Percentiles rank a stretch among this genome's conserved stretches.
Conservation (phyloP, 2,888 invertebrate genomes). For the Mesorhabditis sp. region DNA sequence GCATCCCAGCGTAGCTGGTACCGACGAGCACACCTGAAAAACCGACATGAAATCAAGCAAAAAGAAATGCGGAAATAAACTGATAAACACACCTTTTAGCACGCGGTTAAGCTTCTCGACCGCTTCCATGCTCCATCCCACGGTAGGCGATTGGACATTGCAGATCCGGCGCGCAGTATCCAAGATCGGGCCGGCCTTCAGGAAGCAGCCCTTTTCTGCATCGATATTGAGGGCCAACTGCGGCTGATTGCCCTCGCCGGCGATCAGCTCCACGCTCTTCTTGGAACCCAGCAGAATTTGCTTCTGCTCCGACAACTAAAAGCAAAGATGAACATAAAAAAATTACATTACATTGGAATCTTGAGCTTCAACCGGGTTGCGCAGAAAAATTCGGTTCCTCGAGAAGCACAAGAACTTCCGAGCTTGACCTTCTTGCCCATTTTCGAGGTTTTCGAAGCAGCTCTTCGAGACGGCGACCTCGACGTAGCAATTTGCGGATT, state of each 20-base stretch:
- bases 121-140: neutral
- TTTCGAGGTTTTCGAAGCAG: neutral
- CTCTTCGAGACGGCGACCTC: slow-evolving; percentile 1
- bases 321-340: neutral
- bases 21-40: neutral
- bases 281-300: neutral
- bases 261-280: neutral
- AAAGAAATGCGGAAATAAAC: too few relatives aligned
- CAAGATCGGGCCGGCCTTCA: neutral
- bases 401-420: neutral
- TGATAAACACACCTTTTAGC: neutral
- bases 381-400: slow-evolving; percentile 1
- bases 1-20: neutral
- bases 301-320: neutral
- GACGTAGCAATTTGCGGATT: neutral
- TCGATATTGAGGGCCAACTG: neutral
- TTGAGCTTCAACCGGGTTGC: neutral
- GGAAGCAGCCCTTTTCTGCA: neutral
- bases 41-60: neutral
- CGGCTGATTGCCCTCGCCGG: neutral
- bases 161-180: neutral
- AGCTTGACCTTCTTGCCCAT: neutral
- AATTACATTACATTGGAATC: neutral
- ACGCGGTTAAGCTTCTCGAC: slow-evolving; percentile 5
- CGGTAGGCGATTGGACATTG: neutral